Percentiles rank a stretch among this genome's conserved stretches.
These are phyloP conservation scores for Hirudo medicinalis DNA, from an alignment of 1,140 invertebrate genomes.

Conservation along the genomic window DNA sequence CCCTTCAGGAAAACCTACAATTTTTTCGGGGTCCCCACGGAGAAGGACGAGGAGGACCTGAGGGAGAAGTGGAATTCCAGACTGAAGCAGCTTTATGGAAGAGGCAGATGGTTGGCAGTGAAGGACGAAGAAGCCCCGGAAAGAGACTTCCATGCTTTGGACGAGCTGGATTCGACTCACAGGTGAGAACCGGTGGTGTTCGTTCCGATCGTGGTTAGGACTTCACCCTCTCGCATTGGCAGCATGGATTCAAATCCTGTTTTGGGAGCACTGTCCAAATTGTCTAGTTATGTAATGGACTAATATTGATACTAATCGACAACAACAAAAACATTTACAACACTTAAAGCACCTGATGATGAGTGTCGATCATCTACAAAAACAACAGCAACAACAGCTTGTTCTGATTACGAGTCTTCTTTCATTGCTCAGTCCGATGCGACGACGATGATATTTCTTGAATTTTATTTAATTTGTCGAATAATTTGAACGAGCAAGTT, in stretches of 20 bases:
- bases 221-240: no score
- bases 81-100: constrained; percentile 2
- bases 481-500: background rate
- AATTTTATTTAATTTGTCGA: background rate
- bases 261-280: no score
- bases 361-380: no score
- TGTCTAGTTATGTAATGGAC: no score
- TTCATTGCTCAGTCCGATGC: background rate
- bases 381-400: no score
- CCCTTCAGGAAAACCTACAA: background rate
- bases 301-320: no score
- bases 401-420: background rate
- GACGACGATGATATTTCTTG: background rate
- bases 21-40: background rate
- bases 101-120: background rate
- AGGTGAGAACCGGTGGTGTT: background rate
- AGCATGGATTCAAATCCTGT: no score
- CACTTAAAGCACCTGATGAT: no score
- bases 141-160: background rate
- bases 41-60: background rate
- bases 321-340: no score
- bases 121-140: background rate
- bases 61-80: background rate
- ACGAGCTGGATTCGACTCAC: background rate
- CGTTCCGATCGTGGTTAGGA: background rate